Conservation (phyloP, 2,797 vertebrate genomes). For the Botia almorhae region DNA sequence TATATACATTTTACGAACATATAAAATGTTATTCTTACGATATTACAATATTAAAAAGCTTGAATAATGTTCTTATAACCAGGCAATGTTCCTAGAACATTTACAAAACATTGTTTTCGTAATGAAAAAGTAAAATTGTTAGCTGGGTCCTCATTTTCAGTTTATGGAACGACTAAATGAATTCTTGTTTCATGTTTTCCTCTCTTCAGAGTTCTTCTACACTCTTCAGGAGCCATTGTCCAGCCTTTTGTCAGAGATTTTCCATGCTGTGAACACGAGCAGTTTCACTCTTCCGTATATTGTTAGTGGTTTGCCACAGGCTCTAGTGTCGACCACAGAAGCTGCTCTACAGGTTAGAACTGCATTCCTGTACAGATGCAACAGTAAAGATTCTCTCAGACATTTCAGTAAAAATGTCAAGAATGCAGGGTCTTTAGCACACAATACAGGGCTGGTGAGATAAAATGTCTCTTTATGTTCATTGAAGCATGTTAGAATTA, state of each 20-base stretch:
- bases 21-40: too few relatives aligned
- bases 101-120: not conserved
- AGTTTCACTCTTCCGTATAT: slow-evolving; percentile 58
- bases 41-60: too few relatives aligned
- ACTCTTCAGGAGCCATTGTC: slow-evolving; percentile 66
- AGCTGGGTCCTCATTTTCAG: not conserved
- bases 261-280: slow-evolving; percentile 60
- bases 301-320: slow-evolving; percentile 56
- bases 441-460: slow-evolving; percentile 19
- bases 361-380: slow-evolving; percentile 14
- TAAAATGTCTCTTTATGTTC: not conserved
- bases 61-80: not conserved
- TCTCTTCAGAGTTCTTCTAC: slow-evolving; percentile 67
- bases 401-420: not conserved
- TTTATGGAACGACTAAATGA: not conserved
- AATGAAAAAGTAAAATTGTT: not conserved
- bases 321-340: slow-evolving; percentile 63
- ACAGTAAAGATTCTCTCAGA: not conserved
- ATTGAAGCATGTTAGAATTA: not conserved
- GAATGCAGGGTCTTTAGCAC: not conserved
- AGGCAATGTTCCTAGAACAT: not conserved
- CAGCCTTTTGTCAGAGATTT: slow-evolving; percentile 62
- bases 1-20: not conserved
- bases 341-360: slow-evolving; percentile 71
- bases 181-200: not conserved